A percentile compares a stretch with the other conserved stretches of the same genome.
These are phyloP conservation scores for Takifugu rubripes DNA, from an alignment of 2,797 vertebrate species.

Conservation along the genomic window DNA sequence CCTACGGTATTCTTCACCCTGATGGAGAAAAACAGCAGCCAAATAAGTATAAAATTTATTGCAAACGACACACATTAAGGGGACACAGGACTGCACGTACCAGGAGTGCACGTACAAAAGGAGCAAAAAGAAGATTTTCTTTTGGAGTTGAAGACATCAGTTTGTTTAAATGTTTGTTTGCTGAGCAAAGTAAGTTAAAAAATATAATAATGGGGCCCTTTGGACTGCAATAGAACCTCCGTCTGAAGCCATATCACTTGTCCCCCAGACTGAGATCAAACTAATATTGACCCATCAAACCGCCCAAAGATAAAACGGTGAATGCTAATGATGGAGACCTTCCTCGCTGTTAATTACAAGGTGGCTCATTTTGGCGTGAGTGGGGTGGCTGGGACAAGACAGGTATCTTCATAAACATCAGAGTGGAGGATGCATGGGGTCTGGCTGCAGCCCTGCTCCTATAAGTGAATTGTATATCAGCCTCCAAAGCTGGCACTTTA, in stretches of 20 bases:
- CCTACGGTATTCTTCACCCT: conserved; percentile 71
- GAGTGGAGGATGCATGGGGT: conserved; percentile 40
- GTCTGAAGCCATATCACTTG: conserved; percentile 73
- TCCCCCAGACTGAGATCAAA: conserved; percentile 68
- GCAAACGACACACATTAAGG: conserved; percentile 72
- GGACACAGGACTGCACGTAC: conserved; percentile 46
- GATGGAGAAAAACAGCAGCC: conserved; percentile 70
- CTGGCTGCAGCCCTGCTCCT: conserved; percentile 63
- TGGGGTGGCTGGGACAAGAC: conserved; percentile 17
- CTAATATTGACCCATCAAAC: conserved; percentile 67
- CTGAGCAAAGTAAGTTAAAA: conserved; percentile 56
- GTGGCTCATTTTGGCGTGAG: conserved; percentile 24
- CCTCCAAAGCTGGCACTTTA: conserved; percentile 85
- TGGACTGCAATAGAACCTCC: conserved; percentile 61
- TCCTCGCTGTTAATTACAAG: conserved; percentile 56
- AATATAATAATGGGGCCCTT: conserved; percentile 32
- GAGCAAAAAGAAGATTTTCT: conserved; percentile 53
- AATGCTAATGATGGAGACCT: conserved; percentile 57
- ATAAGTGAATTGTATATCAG: conserved; percentile 86
- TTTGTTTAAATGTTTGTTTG: conserved; percentile 73
- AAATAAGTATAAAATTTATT: conserved; percentile 74
- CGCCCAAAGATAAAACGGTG: conserved; percentile 56
- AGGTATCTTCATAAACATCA: conserved; percentile 63
- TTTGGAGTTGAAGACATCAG: conserved; percentile 50
- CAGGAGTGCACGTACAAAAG: conserved; percentile 57